Percentiles rank a stretch among this genome's conserved stretches.
Evolutionary conservation across 2,888 invertebrate genomes (phyloP).

Genomic region (Vesta saturnalis): DNA sequence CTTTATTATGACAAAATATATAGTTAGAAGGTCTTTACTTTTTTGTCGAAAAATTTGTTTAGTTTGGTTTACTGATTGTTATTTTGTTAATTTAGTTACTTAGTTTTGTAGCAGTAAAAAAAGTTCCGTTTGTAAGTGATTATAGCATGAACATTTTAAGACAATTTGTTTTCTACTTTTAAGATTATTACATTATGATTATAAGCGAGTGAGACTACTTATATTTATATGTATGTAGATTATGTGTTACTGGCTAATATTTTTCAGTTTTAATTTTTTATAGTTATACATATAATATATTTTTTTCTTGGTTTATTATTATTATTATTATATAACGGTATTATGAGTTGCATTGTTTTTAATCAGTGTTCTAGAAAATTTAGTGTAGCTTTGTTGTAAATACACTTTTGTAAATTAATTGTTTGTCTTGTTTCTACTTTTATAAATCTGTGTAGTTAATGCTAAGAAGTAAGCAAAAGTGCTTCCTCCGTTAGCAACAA

Average conservation of each 20-base stretch:
- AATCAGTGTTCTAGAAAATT: neutral
- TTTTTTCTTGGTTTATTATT: neutral
- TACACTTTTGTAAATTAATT: conserved; percentile 2
- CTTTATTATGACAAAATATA: neutral
- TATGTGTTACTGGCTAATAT: neutral
- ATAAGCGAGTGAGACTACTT: neutral
- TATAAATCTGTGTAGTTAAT: too few relatives aligned
- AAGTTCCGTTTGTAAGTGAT: neutral
- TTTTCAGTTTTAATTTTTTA: conserved; percentile 7
- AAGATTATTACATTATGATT: neutral
- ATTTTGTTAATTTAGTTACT: neutral
- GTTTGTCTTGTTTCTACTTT: neutral
- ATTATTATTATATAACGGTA: conserved; percentile 3
- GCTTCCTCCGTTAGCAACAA: too few relatives aligned
- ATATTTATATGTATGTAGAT: neutral
- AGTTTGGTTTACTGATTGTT: neutral
- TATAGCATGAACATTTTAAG: neutral
- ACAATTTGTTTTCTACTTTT: neutral
- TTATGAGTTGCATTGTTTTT: conserved; percentile 8
- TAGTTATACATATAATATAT: neutral
- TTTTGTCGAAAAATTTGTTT: neutral
- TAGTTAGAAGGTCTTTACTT: neutral
- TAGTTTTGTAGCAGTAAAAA: neutral
- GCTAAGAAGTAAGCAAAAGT: too few relatives aligned
- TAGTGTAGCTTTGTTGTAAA: conserved; percentile 7